Conservation (phyloP, 2,797 vertebrate species). For the Sebastes itinus region DNA sequence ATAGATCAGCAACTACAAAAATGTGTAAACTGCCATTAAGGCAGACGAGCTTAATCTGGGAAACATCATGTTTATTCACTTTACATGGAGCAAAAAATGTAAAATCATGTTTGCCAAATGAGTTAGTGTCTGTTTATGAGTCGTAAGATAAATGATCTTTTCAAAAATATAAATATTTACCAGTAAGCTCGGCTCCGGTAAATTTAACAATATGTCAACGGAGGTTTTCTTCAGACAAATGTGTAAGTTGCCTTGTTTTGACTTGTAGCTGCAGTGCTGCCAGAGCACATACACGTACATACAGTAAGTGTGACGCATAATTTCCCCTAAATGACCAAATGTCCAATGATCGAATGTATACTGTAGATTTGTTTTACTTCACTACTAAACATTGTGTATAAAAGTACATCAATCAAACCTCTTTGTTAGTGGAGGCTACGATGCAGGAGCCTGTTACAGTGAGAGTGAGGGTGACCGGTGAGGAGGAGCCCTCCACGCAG, state of each 20-base stretch:
- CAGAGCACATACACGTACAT: not conserved
- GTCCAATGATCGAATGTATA: not conserved
- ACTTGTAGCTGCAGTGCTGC: too few species aligned
- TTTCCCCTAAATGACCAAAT: not conserved
- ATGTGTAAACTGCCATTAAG: too few species aligned
- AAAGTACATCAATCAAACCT: slow-evolving; percentile 76
- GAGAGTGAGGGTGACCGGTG: slow-evolving; percentile 82
- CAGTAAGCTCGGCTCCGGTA: too few species aligned
- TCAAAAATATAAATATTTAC: too few species aligned
- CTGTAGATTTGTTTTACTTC: not conserved
- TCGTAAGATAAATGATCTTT: too few species aligned
- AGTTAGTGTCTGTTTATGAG: too few species aligned
- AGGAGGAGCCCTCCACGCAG: slow-evolving; percentile 79
- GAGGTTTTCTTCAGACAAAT: not conserved
- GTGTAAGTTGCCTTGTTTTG: too few species aligned
- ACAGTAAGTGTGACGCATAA: not conserved
- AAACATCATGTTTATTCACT: too few species aligned
- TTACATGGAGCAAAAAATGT: too few species aligned
- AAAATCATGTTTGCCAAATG: too few species aligned
- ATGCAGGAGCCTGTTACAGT: slow-evolving; percentile 86
- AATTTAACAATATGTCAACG: not conserved
- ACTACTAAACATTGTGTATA: not conserved
- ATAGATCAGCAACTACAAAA: too few species aligned
- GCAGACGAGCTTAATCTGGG: too few species aligned
- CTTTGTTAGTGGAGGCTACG: slow-evolving; percentile 73